Evolutionary conservation across 2,888 invertebrate genomes (phyloP), one percentile per base, ranked within the genome.

Genomic region (Sphaeridia pumilis): DNA sequence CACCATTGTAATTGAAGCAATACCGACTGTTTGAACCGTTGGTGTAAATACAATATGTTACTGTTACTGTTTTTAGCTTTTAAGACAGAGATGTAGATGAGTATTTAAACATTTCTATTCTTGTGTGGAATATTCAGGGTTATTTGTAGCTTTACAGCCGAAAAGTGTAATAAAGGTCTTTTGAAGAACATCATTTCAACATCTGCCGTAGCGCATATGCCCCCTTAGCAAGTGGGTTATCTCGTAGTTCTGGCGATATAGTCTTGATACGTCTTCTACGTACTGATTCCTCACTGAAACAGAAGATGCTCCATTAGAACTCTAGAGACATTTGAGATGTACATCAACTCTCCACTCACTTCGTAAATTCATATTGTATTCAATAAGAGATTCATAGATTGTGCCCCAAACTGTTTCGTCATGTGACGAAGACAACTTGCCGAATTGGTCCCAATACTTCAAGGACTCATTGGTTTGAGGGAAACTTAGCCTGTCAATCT

Each of bases 331-430:
- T 27, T 25, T 17, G n/a, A 2, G 31, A 35, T 34, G 5, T 52
- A 5, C 14, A 10, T 4, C 26, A 52, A 25, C 21, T 22, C 21
- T 12, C 7, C 44, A 38, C 38, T 38, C 17, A 79, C 80, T 78
- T 74, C 80, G 79, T 57, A 83, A 70, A 58, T 80, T 74, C 27
- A 74, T 73, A 58, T 80, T 74, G 69, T 83, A 84, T 66, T 78
- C 78, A 53, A 77, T 76, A 22, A 84, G 70, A 3, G 80, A 82
- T 21, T 75, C 70, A 4, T 79, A 68, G 36, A 84, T 66, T 2
- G 78, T 79, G 62, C 82, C 80, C 87, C 87, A 87, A 36, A 86
- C 70, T 54, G 77, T 76, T 61, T 81, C 77, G 58, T 79, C 80
- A 42, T 81, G 76, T 0, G 71, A 59, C 0, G 80, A 73, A 62